Base-by-base conservation (phyloP, 2,113 vertebrate species). In the Percina caprodes region DNA sequence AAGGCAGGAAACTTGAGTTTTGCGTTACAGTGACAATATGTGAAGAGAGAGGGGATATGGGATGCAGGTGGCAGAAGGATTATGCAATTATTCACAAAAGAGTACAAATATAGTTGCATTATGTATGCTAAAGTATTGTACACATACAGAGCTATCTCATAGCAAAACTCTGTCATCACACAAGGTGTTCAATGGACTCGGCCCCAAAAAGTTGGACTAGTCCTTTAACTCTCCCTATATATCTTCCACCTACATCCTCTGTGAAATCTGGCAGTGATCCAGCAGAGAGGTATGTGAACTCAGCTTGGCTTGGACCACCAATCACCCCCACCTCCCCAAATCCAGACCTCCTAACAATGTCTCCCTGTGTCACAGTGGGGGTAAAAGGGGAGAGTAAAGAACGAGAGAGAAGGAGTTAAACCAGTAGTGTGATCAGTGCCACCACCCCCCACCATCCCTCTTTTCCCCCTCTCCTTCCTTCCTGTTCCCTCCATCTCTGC, bases 221-320 rank as follows among this genome's bases (percentile, higher is more conserved):
- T 12, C 48, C 76, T 45, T 73, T 63, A 45, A 24, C 45, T 48
- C 33, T 51, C 45, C 72, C 77, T 61, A 55, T 54, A 49, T 74
- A 59, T 78, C 55, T 21, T 75, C 73, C 73, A 84, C 83, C 77
- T 88, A 84, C 65, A 83, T 85, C 24, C 55, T 70, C 73, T 76
- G 54, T 83, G 59, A 83, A 82, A 23, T 85, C 66, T 94, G 91
- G 89, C 91, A 72, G n/a, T 0, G 60, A n/a, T 91, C 88, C 91
- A 92, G 86, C 48, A 62, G 77, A 75, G 86, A 89, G 87, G 91
- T 91, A 89, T 92, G 88, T 93, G 89, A 94, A 90, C 90, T 86
- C 85, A 84, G 79, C 79, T 80, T 86, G 82, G 75, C 89, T 84
- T 14, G 26, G 79, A 84, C 77, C 85, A 52, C 84, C 48, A 80